Base-by-base conservation (phyloP, 1,140 invertebrate genomes). In the Drosophila azteca region DNA sequence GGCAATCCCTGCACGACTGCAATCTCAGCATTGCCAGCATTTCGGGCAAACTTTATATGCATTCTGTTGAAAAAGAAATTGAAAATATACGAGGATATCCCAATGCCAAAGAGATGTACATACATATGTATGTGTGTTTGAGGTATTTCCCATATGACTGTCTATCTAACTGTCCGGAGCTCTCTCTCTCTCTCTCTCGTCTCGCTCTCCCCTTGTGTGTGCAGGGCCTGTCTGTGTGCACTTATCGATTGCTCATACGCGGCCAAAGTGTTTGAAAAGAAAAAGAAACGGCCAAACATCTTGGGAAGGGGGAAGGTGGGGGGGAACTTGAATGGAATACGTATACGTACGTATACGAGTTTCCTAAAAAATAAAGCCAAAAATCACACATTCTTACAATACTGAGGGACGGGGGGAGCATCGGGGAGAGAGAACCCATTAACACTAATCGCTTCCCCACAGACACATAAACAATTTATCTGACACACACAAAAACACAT, bases 381-480 rank as follows among this genome's bases (percentile, higher is more conserved):
- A 79, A 88, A 88, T 88, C 82, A 85, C 65, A 87, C 83, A 88
- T 83, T 82, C 74, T 77, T 64, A 79, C 61, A 67, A 31, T 46
- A 53, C 2, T 31, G n/a, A 2, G 17, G 17, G 20, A 11, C 24
- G 26, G 35, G 17, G 50, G 26, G 35, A 26, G 50, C 9, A 11
- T 11, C 5, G 44, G 58, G 44, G n/a, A 59, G 59, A 53, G 68
- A 60, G 71, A 88, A 82, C 79, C 83, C 83, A 88, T 88, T 88
- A 88, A 88, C 83, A 88, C 83, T 88, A 88, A 88, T 88, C 83
- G 83, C 84, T 88, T 88, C 83, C 83, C 83, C 83, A 88, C 83
- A 88, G 83, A 88, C 83, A 88, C 83, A 88, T 88, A 88, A 88
- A 87, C 83, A 88, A 88, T 87, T 87, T 87, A 87, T 88, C 83